A percentile compares a stretch with the other conserved stretches of the same genome.
phyloP scores from a whole-genome alignment of 2,888 invertebrate genomes.

The Liopterus haemorrhoidalis region DNA sequence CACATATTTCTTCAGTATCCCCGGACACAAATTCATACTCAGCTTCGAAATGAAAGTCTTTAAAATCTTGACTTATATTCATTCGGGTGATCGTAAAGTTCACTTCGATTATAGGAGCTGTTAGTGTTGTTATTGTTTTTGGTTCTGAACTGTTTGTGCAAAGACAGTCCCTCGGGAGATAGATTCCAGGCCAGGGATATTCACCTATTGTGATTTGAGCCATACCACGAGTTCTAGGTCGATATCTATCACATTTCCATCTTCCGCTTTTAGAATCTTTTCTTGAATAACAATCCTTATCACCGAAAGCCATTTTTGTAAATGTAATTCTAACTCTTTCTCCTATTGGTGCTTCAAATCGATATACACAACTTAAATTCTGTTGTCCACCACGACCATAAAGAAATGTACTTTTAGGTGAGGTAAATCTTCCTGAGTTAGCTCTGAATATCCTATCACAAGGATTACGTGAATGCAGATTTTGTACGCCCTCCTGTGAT shows the following conservation, averaged over 20 bases:
- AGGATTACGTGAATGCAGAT: conserved; percentile 54
- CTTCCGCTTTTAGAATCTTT: conserved; percentile 62
- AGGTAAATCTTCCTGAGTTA: conserved; percentile 60
- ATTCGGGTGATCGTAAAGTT: conserved; percentile 70
- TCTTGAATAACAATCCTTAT: conserved; percentile 60
- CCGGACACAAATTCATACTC: conserved; percentile 61
- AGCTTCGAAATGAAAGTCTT: conserved; percentile 72
- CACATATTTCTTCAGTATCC: conserved; percentile 54
- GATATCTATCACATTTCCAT: conserved; percentile 57
- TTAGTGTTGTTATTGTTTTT: conserved; percentile 60
- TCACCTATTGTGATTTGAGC: conserved; percentile 50
- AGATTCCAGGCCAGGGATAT: conserved; percentile 63
- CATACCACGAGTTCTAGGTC: conserved; percentile 43
- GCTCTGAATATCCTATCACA: conserved; percentile 59
- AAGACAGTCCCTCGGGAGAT: conserved; percentile 65
- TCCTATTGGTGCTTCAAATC: conserved; percentile 65
- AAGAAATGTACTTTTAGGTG: conserved; percentile 74
- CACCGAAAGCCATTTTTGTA: conserved; percentile 63
- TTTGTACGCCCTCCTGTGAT: conserved; percentile 59
- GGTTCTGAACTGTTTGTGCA: conserved; percentile 65
- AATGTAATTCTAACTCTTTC: conserved; percentile 66
- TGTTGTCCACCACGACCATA: conserved; percentile 75
- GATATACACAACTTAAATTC: conserved; percentile 67
- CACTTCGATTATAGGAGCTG: conserved; percentile 64
- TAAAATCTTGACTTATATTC: conserved; percentile 75